phyloP scores from a whole-genome alignment of 2,888 invertebrate species.

The Heliconius charithonia region DNA sequence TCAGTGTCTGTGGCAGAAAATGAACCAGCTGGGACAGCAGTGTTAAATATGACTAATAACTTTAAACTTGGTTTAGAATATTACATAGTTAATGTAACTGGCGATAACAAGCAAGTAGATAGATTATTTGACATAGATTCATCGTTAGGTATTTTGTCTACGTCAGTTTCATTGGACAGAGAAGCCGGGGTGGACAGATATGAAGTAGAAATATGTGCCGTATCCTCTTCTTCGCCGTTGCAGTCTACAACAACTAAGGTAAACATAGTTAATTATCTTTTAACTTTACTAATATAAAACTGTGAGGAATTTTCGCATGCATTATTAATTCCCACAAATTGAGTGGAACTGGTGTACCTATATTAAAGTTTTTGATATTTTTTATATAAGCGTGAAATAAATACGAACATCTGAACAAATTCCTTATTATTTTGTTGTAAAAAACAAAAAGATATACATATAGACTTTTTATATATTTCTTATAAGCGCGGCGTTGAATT shows the following conservation, averaged over 20 bases:
- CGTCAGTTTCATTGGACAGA: slow-evolving; percentile 91
- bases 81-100: slow-evolving; percentile 94
- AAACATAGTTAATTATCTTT: slow-evolving; percentile 59
- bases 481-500: no score
- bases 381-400: no score
- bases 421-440: no score
- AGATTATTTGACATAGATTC: slow-evolving; percentile 96
- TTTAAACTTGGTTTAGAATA: slow-evolving; percentile 90
- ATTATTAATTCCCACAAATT: no score
- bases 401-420: no score
- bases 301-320: background rate
- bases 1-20: slow-evolving; percentile 94
- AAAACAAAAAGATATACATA: no score
- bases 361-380: background rate
- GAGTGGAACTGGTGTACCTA: no score
- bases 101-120: slow-evolving; percentile 90
- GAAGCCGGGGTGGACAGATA: slow-evolving; percentile 92
- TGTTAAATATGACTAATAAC: slow-evolving; percentile 91
- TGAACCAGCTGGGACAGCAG: slow-evolving; percentile 93
- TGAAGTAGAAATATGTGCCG: slow-evolving; percentile 93
- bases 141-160: slow-evolving; percentile 93
- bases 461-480: no score
- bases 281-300: background rate
- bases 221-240: slow-evolving; percentile 88
- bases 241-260: slow-evolving; percentile 94